Base-by-base conservation (phyloP, 2,888 invertebrate species). In the Calameuta pallipes region DNA sequence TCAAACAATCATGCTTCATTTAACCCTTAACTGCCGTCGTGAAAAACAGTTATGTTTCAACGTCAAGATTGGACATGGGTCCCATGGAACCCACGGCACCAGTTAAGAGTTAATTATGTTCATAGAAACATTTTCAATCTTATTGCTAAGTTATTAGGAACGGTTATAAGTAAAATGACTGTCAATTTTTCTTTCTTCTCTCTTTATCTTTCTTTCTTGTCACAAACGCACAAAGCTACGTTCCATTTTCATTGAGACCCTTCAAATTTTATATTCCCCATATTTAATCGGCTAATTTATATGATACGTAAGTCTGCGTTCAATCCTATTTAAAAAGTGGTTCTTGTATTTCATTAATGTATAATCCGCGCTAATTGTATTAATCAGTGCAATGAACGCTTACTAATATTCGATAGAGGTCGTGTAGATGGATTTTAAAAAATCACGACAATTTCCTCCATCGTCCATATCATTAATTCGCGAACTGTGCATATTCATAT, bases 331-430 rank as follows among this genome's bases (percentile, higher is more conserved):
- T 56, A 56, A 56, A 56, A 56, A 56, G 23, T 56, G 9, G 1
- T 56, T 15, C 23, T 56, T 56, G 56, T 1, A 23, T 56, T 56
- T 56, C 56, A 0, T 56, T 56, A 56, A 1, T 23, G 15, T 9
- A 23, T 23, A 56, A 56, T 56, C 23, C 1, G 78, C 79, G 34
- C 78, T 79, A 78, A 12, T 80, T 75, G 34, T 71, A 31, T 71
- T 77, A 68, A 68, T 70, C 35, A 70, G 37, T 73, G 69, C 71
- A 30, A 35, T 30, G 33, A 30, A 69, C 34, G 35, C 30, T 56
- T 36, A 35, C n/a, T 23, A 77, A 34, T 56, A 56, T 23, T 56
- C 23, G 56, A 56, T 23, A 23, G 56, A 56, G 9, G 9, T 56
- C 23, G 56, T 56, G 56, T 23, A 56, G 56, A 23, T 23, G 56